A percentile compares a stretch with the other conserved stretches of the same genome.
These are phyloP conservation scores for Neodiprion virginianus DNA, from an alignment of 1,140 invertebrate species.

Conservation along the genomic window DNA sequence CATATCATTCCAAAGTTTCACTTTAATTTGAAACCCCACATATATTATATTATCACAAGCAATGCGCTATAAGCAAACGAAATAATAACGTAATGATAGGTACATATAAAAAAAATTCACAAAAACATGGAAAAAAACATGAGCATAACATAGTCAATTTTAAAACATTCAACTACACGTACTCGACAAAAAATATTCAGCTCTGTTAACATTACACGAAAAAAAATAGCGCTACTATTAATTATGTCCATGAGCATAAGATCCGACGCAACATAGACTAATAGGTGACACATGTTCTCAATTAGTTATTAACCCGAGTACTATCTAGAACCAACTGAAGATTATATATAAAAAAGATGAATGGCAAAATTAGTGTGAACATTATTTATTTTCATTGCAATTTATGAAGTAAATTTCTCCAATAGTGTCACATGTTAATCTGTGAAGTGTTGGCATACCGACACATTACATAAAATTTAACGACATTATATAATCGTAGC, in stretches of 20 bases:
- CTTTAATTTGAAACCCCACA: not conserved
- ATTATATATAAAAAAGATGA: no score
- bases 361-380: no score
- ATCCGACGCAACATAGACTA: not conserved
- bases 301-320: no score
- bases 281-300: not conserved
- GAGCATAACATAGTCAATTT: slow-evolving; percentile 6
- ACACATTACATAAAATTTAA: slow-evolving; percentile 13
- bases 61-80: not conserved
- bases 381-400: no score
- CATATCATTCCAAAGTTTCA: not conserved
- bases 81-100: not conserved
- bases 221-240: not conserved
- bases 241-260: not conserved
- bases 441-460: slow-evolving; percentile 8
- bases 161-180: not conserved
- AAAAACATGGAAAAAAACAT: not conserved
- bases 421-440: not conserved
- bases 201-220: not conserved
- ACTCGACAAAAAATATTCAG: not conserved
- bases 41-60: not conserved
- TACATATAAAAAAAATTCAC: no score
- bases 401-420: no score
- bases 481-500: slow-evolving; percentile 15
- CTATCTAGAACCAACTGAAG: no score